Percentiles rank a stretch among this genome's conserved stretches.
Evolutionary conservation across 2,888 invertebrate species (phyloP).

Genomic region (Coenonympha glycerion): DNA sequence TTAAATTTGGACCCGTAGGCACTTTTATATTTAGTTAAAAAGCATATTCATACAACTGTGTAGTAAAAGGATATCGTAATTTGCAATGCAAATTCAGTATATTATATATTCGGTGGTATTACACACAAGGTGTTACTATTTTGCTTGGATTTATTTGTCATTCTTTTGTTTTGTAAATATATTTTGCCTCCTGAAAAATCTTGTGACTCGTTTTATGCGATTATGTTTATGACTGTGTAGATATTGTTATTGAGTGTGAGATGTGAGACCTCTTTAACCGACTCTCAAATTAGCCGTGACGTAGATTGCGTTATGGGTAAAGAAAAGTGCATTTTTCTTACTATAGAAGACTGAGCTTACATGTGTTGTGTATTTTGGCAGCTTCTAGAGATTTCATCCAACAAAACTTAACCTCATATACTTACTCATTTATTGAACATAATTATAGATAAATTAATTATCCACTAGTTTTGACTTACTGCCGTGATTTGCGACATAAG

Average conservation of each 20-base stretch:
- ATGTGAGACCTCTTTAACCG: not conserved
- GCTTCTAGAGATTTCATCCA: not conserved
- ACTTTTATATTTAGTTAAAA: too few species aligned
- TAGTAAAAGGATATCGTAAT: not conserved
- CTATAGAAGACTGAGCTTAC: not conserved
- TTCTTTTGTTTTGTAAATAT: slow-evolving; percentile 6
- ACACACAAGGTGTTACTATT: not conserved
- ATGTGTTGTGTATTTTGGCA: slow-evolving; percentile 16
- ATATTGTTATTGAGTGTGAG: not conserved
- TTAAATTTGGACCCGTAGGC: too few species aligned
- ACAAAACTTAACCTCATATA: not conserved
- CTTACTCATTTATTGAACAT: not conserved
- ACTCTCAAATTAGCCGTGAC: slow-evolving; percentile 6
- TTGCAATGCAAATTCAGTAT: slow-evolving; percentile 9
- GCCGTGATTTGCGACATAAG: not conserved
- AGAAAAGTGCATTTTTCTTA: slow-evolving; percentile 9
- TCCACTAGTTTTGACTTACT: not conserved
- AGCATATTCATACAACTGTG: too few species aligned
- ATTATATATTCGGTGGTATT: slow-evolving; percentile 9
- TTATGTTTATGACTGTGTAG: not conserved
- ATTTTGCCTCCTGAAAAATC: not conserved
- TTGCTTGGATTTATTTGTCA: not conserved
- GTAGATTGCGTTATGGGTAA: slow-evolving; percentile 2
- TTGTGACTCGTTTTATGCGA: not conserved
- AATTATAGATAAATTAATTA: slow-evolving; percentile 10